Evolutionary conservation across 2,797 vertebrate genomes (phyloP).

Genomic region (Melopsittacus undulatus): DNA sequence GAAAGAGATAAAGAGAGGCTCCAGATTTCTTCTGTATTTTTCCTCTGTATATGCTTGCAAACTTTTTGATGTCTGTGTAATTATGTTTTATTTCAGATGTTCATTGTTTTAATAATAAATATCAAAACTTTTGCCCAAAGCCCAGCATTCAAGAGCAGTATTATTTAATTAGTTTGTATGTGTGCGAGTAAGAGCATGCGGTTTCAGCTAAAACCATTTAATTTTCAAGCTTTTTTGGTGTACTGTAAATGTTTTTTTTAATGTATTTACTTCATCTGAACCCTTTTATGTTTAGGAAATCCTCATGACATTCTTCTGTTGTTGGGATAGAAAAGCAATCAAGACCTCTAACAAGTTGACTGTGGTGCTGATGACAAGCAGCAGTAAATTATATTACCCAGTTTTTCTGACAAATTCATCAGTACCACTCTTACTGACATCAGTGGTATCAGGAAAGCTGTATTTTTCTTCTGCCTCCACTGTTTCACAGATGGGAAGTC

Average conservation of each 20-base stretch:
- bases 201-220: neutral
- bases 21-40: slow-evolving; percentile 14
- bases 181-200: neutral
- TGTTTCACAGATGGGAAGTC: neutral
- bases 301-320: neutral
- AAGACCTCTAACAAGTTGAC: neutral
- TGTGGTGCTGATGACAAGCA: neutral
- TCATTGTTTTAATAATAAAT: slow-evolving; percentile 41
- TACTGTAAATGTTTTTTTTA: neutral
- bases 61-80: slow-evolving; percentile 21
- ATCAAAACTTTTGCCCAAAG: neutral
- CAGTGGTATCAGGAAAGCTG: neutral
- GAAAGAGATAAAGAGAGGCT: neutral
- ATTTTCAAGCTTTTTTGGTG: neutral
- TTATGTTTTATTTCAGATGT: slow-evolving; percentile 30
- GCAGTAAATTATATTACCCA: neutral
- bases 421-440: neutral
- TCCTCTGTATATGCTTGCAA: neutral
- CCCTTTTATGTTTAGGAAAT: neutral
- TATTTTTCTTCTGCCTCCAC: neutral
- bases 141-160: neutral
- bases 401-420: neutral
- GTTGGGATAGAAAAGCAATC: neutral
- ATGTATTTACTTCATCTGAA: neutral
- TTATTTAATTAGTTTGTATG: neutral